These are phyloP conservation scores for Carabus problematicus DNA, from an alignment of 2,888 invertebrate species.

Conservation along the genomic window DNA sequence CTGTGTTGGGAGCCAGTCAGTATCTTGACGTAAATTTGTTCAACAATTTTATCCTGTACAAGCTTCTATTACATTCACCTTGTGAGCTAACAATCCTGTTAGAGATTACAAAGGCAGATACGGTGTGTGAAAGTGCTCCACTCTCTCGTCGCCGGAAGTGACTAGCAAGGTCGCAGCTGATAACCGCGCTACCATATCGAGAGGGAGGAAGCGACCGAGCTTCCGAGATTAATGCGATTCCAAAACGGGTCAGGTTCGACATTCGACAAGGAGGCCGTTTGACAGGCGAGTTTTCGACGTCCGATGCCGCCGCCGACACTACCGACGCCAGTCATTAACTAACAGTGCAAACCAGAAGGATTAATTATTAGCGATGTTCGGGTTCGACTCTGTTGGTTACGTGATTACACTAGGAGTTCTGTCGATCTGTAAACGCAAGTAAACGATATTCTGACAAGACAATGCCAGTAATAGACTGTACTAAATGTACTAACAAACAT, in stretches of 20 bases:
- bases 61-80: conserved; percentile 34
- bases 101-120: conserved; percentile 41
- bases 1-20: no score
- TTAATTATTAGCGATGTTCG: conserved; percentile 38
- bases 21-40: conserved; percentile 32
- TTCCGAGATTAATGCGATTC: conserved; percentile 39
- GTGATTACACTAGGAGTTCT: conserved; percentile 6
- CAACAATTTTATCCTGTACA: conserved; percentile 33
- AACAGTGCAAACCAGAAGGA: conserved; percentile 22
- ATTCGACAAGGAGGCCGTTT: conserved; percentile 17
- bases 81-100: conserved; percentile 40
- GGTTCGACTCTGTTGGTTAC: conserved; percentile 22
- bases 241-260: conserved; percentile 35
- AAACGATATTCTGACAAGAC: no score
- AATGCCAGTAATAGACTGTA: no score
- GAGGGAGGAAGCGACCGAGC: conserved; percentile 19
- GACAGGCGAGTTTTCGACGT: conserved; percentile 2
- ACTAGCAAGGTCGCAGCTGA: conserved; percentile 27
- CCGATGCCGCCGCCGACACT: not conserved
- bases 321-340: conserved; percentile 17
- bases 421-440: no score
- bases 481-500: no score
- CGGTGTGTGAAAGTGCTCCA: conserved; percentile 22
- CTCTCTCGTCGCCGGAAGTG: conserved; percentile 24
- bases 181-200: conserved; percentile 33